Conservation (phyloP, 2,113 vertebrate genomes). For the Genyomyrus donnyi region DNA sequence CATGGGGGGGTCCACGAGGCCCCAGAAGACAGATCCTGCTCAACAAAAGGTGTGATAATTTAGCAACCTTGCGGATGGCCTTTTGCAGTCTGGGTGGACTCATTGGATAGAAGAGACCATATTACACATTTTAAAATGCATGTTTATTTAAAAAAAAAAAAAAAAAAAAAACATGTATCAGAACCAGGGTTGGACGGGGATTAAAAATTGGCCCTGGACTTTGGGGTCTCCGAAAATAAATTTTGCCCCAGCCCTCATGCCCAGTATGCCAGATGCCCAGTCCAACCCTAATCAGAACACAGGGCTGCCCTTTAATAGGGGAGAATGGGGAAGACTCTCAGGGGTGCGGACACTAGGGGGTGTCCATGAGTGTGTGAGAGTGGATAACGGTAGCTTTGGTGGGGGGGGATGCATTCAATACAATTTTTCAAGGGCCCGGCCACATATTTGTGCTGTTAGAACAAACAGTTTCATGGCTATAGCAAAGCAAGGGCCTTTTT, state of each 20-base stretch:
- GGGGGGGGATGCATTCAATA: not conserved
- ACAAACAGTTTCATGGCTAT: not conserved
- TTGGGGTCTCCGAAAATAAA: not conserved
- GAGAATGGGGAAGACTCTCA: not conserved
- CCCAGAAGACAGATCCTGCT: not conserved
- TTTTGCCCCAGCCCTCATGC: not conserved
- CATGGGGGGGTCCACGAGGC: not conserved
- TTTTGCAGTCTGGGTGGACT: not conserved
- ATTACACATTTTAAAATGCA: not conserved
- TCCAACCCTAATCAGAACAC: not conserved
- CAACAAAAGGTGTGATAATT: not conserved
- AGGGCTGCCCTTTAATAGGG: not conserved
- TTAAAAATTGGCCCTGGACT: not conserved
- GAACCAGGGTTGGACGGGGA: not conserved
- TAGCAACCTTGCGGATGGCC: not conserved
- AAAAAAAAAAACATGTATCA: not conserved
- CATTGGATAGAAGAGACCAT: not conserved
- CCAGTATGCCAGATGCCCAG: not conserved
- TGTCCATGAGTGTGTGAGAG: not conserved
- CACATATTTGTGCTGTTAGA: not conserved
- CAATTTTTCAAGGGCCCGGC: not conserved
- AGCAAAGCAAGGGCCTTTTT: not conserved
- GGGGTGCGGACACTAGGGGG: not conserved
- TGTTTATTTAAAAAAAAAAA: not conserved
- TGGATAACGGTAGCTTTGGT: not conserved